Percentiles rank a stretch among this genome's conserved stretches.
Evolutionary conservation across 2,888 invertebrate genomes (phyloP).

Genomic region (Anticlea derivata): DNA sequence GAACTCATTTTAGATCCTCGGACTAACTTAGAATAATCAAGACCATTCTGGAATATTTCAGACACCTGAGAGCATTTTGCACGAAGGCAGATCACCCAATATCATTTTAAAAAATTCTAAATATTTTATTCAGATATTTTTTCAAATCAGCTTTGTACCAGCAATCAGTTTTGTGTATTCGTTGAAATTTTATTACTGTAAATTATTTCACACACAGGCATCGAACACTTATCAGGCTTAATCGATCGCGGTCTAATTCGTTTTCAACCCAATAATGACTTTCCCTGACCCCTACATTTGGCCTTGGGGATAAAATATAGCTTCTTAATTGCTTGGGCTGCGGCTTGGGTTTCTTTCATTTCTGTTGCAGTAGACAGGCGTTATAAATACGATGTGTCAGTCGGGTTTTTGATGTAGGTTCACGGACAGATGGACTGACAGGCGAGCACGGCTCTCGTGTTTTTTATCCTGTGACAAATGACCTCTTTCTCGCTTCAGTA

Average conservation of each 20-base stretch:
- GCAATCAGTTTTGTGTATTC: no score
- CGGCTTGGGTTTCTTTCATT: slow-evolving; percentile 35
- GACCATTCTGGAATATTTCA: no score
- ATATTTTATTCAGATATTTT: no score
- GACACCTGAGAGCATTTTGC: no score
- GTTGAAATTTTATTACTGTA: no score
- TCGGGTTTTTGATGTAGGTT: slow-evolving; percentile 71
- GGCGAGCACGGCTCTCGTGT: slow-evolving; percentile 56
- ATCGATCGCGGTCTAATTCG: slow-evolving; percentile 3
- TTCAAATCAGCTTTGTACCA: no score
- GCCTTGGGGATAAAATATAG: slow-evolving; percentile 32
- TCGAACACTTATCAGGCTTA: not conserved
- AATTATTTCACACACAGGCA: not conserved
- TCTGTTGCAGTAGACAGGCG: slow-evolving; percentile 48
- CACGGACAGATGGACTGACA: slow-evolving; percentile 70
- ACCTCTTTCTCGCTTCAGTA: slow-evolving; percentile 59
- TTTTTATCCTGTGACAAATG: slow-evolving; percentile 74
- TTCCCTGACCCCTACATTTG: not conserved
- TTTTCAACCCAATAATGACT: slow-evolving; percentile 10
- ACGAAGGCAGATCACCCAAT: no score
- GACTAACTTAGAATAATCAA: no score
- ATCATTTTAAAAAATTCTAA: no score
- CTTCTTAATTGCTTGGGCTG: slow-evolving; percentile 36
- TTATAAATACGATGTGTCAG: slow-evolving; percentile 71
- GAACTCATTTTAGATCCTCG: no score